These are phyloP conservation scores for Hydropsyche betteni DNA, from an alignment of 2,888 invertebrate species.

Conservation along the genomic window DNA sequence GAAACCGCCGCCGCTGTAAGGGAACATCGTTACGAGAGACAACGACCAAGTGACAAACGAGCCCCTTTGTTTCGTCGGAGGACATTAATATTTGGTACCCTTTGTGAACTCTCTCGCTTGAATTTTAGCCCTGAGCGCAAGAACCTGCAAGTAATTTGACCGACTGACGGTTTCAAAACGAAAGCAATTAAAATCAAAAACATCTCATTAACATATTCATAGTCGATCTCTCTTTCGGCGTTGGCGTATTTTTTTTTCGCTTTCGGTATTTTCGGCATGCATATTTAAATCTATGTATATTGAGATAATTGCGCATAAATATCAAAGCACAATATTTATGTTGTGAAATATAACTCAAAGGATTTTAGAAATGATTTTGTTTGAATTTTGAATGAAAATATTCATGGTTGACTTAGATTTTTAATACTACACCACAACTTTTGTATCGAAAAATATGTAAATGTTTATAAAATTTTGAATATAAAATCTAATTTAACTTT, in stretches of 20 bases:
- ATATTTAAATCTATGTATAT: no score
- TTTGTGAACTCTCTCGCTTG: slow-evolving; percentile 9
- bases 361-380: no score
- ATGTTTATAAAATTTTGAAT: no score
- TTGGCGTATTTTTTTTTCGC: background rate
- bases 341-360: no score
- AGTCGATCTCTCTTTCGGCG: slow-evolving; percentile 10
- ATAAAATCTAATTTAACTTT: no score
- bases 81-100: slow-evolving; percentile 26
- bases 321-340: no score
- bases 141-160: slow-evolving; percentile 28
- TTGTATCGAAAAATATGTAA: no score
- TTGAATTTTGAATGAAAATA: no score
- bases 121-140: slow-evolving; percentile 6
- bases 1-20: no score
- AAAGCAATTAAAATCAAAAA: slow-evolving; percentile 29
- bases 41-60: slow-evolving; percentile 26
- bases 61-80: slow-evolving; percentile 29
- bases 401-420: no score
- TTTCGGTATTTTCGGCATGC: background rate
- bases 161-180: slow-evolving; percentile 30
- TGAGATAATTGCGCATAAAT: no score
- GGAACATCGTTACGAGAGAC: slow-evolving; percentile 5
- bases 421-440: no score
- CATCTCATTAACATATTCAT: slow-evolving; percentile 27